Evolutionary conservation across 2,888 invertebrate species (phyloP).

Genomic region (Caenorhabditis sp.): DNA sequence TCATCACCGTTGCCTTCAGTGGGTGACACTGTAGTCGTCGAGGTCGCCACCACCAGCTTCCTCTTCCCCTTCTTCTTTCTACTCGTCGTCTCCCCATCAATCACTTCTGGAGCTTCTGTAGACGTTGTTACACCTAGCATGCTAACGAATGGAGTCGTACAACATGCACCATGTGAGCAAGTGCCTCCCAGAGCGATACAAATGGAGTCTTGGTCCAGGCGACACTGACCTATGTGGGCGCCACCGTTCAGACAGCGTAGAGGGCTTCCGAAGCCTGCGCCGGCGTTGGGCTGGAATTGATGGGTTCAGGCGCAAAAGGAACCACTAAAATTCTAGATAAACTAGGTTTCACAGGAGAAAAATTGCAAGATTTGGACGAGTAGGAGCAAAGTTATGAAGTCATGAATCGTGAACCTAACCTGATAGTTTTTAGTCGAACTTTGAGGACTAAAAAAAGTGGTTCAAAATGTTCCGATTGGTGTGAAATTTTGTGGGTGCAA

Average conservation of each 20-base stretch:
- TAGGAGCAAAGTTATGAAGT: no score
- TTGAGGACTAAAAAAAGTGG: no score
- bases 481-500: no score
- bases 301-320: not conserved
- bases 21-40: constrained; percentile 16
- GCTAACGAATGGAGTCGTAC: constrained; percentile 76
- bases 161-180: constrained; percentile 73
- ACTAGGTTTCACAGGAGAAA: no score
- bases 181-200: constrained; percentile 76
- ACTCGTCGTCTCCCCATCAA: constrained; percentile 59
- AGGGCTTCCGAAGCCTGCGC: constrained; percentile 69
- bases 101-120: constrained; percentile 53
- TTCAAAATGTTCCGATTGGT: no score
- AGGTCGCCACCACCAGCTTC: constrained; percentile 9
- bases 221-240: constrained; percentile 75
- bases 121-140: constrained; percentile 32
- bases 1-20: constrained; percentile 15
- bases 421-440: no score
- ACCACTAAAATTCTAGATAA: no score
- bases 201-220: constrained; percentile 72
- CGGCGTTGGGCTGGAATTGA: constrained; percentile 65
- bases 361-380: no score
- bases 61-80: constrained; percentile 25
- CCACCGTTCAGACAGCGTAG: constrained; percentile 74
- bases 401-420: no score